Conservation (phyloP, 1,140 invertebrate species). For the Planococcus citri region DNA sequence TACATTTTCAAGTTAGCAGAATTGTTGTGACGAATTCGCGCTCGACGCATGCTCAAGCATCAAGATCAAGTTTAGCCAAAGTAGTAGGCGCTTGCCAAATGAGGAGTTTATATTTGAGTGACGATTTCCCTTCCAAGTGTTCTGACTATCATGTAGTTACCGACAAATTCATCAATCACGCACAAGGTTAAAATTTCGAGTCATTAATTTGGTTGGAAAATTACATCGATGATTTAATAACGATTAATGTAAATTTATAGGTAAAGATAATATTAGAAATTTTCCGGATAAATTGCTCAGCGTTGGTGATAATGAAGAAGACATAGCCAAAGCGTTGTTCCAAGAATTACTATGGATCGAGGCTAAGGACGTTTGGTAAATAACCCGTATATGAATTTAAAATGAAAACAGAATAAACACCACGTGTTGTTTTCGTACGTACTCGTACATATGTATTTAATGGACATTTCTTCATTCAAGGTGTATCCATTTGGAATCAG, state of each 20-base stretch:
- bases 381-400: neutral
- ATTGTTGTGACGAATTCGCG: slow-evolving; percentile 66
- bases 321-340: slow-evolving; percentile 38
- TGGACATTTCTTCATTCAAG: too few species aligned
- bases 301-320: slow-evolving; percentile 35
- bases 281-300: slow-evolving; percentile 34
- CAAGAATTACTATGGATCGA: slow-evolving; percentile 68
- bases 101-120: slow-evolving; percentile 56
- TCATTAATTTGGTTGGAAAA: too few species aligned
- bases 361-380: slow-evolving; percentile 64
- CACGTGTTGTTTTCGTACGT: too few species aligned
- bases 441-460: too few species aligned
- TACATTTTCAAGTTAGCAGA: slow-evolving; percentile 69
- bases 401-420: too few species aligned
- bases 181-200: slow-evolving; percentile 43
- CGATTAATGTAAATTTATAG: slow-evolving; percentile 32
- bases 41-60: slow-evolving; percentile 47
- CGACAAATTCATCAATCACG: slow-evolving; percentile 61
- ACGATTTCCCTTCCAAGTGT: slow-evolving; percentile 53
- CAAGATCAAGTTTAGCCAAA: slow-evolving; percentile 54
- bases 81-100: slow-evolving; percentile 58
- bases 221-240: slow-evolving; percentile 13
- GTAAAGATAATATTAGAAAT: slow-evolving; percentile 38
- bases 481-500: slow-evolving; percentile 70
- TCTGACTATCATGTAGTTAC: slow-evolving; percentile 54